Evolutionary conservation across 1,140 invertebrate species (phyloP).

Genomic region (Aricia agestis): DNA sequence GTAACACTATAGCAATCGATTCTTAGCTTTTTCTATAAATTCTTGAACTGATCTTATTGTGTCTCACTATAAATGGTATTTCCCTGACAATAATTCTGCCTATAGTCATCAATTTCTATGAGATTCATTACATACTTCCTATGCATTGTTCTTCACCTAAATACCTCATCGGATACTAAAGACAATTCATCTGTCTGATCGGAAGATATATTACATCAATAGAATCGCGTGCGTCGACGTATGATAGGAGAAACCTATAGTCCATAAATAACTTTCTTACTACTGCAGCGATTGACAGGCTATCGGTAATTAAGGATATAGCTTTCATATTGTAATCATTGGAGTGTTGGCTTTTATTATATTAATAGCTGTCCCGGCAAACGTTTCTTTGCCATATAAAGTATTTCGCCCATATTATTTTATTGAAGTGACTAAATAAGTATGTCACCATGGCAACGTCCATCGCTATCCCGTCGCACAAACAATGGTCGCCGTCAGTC

Average conservation of each 20-base stretch:
- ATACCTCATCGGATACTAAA: background rate
- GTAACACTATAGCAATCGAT: background rate
- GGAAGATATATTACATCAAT: background rate
- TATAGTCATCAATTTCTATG: background rate
- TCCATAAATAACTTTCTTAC: background rate
- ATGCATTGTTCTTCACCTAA: background rate
- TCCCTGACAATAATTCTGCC: background rate
- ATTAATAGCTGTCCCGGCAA: no score
- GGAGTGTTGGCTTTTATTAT: background rate
- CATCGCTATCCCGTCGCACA: no score
- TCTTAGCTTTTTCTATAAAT: background rate
- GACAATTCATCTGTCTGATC: background rate
- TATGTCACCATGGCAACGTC: no score
- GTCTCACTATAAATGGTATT: background rate
- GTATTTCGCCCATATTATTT: no score
- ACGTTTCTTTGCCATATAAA: no score
- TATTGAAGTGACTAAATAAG: no score
- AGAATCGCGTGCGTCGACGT: background rate
- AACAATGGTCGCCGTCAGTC: no score
- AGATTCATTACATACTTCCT: background rate
- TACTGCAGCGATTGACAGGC: background rate
- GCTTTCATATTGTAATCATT: constrained; percentile 1
- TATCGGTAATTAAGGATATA: background rate
- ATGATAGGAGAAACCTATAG: background rate
- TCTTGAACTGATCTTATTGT: background rate